Percentiles rank a stretch among this genome's conserved stretches.
Conservation (phyloP, 1,140 invertebrate species). For the Paraescarpia echinospica region DNA sequence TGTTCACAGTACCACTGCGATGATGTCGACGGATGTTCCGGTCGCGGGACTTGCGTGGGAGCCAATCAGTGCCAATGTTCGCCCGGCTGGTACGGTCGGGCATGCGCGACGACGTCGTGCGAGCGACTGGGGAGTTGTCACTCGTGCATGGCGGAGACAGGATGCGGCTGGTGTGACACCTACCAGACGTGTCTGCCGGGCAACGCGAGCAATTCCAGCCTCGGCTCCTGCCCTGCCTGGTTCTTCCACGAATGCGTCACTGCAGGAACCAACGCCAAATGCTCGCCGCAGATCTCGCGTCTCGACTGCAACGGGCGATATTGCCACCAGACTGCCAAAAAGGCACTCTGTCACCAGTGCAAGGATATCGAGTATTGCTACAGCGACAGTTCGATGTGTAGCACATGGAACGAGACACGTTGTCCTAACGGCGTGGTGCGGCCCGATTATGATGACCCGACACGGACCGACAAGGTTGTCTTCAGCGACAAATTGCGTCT, state of each 20-base stretch:
- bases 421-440: background rate
- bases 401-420: background rate
- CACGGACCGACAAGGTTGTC: background rate
- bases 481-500: background rate
- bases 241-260: conserved; percentile 7
- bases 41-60: background rate
- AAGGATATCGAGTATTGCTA: background rate
- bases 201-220: background rate
- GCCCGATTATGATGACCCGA: background rate
- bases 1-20: conserved; percentile 8
- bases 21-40: background rate
- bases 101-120: background rate
- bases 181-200: background rate
- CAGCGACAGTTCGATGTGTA: background rate
- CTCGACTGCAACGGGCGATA: background rate
- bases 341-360: background rate
- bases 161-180: background rate
- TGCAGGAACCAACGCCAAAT: background rate
- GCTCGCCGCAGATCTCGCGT: background rate
- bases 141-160: background rate
- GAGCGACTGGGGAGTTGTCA: background rate
- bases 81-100: background rate
- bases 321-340: background rate
- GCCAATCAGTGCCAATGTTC: background rate
- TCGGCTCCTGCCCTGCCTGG: conserved; percentile 2